Evolutionary conservation across 2,113 vertebrate species (phyloP).

Genomic region (Perca flavescens): DNA sequence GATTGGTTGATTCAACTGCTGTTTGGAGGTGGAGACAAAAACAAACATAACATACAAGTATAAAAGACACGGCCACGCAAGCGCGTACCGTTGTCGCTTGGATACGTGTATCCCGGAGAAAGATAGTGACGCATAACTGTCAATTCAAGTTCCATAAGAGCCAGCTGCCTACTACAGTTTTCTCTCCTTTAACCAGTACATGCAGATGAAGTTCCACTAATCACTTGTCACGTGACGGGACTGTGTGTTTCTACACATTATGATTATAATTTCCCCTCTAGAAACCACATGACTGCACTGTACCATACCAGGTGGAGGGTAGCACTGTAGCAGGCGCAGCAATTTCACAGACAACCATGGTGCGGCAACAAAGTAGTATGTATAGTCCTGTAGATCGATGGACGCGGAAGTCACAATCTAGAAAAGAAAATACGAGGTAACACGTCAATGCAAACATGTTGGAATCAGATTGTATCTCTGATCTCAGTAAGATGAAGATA

Average conservation of each 20-base stretch:
- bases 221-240: not conserved
- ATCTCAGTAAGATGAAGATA: not conserved
- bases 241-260: not conserved
- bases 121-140: not conserved
- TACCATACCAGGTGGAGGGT: slow-evolving; percentile 83
- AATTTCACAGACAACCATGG: slow-evolving; percentile 92
- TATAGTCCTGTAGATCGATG: slow-evolving; percentile 93
- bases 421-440: not conserved
- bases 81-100: not conserved
- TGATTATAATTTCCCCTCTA: not conserved
- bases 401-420: slow-evolving; percentile 92
- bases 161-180: not conserved
- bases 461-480: not conserved
- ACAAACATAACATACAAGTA: too few species aligned
- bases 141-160: not conserved
- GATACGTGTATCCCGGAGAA: not conserved
- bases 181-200: not conserved
- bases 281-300: not conserved
- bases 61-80: too few species aligned
- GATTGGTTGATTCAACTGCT: too few species aligned
- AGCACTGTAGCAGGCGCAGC: slow-evolving; percentile 90
- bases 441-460: too few species aligned
- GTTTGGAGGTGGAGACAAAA: too few species aligned
- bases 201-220: not conserved
- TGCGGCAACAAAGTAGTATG: slow-evolving; percentile 92